Conservation (phyloP, 2,797 vertebrate genomes). For the Sus cebifrons region DNA sequence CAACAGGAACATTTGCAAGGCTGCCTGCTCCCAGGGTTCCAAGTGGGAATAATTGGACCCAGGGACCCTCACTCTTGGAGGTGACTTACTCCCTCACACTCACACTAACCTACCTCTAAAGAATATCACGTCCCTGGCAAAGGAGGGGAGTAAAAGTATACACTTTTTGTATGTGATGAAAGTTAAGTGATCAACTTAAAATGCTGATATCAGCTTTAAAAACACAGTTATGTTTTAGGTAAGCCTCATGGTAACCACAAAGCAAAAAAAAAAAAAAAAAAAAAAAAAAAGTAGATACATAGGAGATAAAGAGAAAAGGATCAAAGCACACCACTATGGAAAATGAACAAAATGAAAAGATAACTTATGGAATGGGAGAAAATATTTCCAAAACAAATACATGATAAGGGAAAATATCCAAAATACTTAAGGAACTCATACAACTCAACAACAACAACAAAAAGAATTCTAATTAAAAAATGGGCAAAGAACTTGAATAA, state of each 20-base stretch:
- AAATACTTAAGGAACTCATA: no score
- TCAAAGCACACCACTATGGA: neutral
- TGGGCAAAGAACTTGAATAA: no score
- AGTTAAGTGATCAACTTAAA: constrained; percentile 24
- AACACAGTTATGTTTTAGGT: neutral
- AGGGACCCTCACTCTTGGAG: neutral
- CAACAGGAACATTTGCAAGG: neutral
- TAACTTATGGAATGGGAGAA: no score
- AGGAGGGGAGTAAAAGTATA: neutral
- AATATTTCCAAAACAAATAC: no score
- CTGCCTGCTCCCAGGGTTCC: neutral
- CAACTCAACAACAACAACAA: no score
- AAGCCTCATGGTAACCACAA: neutral
- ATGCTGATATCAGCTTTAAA: constrained; percentile 9
- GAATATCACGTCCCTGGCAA: neutral
- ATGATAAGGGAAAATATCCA: no score
- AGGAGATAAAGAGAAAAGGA: constrained; percentile 10
- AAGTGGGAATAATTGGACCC: neutral
- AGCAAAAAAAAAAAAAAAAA: neutral
- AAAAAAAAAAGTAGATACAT: neutral
- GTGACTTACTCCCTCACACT: neutral
- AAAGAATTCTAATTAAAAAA: no score
- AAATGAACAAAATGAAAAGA: neutral
- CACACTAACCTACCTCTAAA: neutral
- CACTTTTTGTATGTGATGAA: neutral